phyloP scores from a whole-genome alignment of 1,140 invertebrate genomes.

The Argopecten irradians region DNA sequence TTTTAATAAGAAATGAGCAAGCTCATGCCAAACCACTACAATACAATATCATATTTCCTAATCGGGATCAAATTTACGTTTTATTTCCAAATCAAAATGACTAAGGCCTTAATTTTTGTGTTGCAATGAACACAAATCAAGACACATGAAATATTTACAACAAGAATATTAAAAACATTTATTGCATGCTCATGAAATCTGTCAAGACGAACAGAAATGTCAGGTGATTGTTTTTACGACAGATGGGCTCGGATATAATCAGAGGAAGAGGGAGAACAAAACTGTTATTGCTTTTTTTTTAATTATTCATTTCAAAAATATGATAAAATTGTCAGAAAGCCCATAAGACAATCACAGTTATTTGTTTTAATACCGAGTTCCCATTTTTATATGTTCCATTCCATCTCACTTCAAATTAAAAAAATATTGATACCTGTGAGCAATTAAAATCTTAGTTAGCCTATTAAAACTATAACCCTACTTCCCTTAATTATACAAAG shows the following conservation, averaged over 20 bases:
- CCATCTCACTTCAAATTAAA: too few species aligned
- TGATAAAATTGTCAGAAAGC: not conserved
- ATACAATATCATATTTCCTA: not conserved
- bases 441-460: too few species aligned
- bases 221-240: not conserved
- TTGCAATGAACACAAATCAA: not conserved
- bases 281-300: not conserved
- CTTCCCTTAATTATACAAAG: too few species aligned
- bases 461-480: too few species aligned
- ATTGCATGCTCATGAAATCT: not conserved
- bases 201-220: not conserved
- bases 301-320: not conserved
- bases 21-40: not conserved
- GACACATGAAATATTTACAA: not conserved
- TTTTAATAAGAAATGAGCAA: constrained; percentile 3
- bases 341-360: not conserved
- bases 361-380: not conserved
- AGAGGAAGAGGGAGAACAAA: not conserved
- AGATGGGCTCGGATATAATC: not conserved
- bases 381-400: too few species aligned
- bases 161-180: not conserved
- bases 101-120: not conserved
- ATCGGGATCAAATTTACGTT: constrained; percentile 23
- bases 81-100: constrained; percentile 1
- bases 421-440: too few species aligned